These are phyloP conservation scores for Poeciliopsis infans DNA, from an alignment of 2,797 vertebrate species.

Conservation along the genomic window DNA sequence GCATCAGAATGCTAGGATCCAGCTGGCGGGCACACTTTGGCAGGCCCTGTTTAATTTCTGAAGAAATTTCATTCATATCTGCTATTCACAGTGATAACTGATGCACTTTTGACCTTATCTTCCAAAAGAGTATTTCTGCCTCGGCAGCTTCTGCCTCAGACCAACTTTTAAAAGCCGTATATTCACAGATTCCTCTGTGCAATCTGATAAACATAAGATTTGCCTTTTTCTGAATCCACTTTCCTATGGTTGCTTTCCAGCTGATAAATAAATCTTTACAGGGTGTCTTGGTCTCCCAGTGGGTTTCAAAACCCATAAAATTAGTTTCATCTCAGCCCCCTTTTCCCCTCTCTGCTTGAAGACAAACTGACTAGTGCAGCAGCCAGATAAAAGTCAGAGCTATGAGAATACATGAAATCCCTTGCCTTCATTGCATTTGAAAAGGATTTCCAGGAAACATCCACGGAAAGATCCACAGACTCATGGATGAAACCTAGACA, in stretches of 20 bases:
- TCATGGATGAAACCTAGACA: conserved; percentile 22
- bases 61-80: conserved; percentile 2
- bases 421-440: conserved; percentile 41
- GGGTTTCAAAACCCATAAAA: conserved; percentile 65
- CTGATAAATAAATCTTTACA: conserved; percentile 71
- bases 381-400: conserved; percentile 54
- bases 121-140: conserved; percentile 16
- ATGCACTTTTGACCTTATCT: conserved; percentile 30
- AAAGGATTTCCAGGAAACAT: conserved; percentile 46
- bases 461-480: conserved; percentile 21
- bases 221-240: conserved; percentile 10
- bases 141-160: conserved; percentile 23
- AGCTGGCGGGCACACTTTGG: too few species aligned
- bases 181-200: conserved; percentile 27
- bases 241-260: conserved; percentile 38
- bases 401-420: conserved; percentile 51
- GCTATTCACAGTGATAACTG: conserved; percentile 24
- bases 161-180: conserved; percentile 33
- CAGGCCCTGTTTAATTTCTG: too few species aligned
- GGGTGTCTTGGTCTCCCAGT: conserved; percentile 42
- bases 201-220: conserved; percentile 31
- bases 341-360: conserved; percentile 24
- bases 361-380: conserved; percentile 53
- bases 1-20: too few species aligned
- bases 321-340: conserved; percentile 47